phyloP scores from a whole-genome alignment of 2,888 invertebrate species.

The Meteorus cinctellus region DNA sequence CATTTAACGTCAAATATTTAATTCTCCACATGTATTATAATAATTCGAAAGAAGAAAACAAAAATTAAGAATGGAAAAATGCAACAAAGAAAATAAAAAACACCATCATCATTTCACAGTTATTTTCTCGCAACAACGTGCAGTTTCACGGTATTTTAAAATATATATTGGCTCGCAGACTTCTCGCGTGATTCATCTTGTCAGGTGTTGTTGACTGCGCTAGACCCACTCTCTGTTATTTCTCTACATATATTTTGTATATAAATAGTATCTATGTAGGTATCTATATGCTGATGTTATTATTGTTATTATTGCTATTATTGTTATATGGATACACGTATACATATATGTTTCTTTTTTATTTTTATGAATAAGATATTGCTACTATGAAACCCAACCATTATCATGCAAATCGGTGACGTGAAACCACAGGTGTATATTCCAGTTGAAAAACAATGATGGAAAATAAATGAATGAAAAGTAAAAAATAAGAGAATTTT shows the following conservation, averaged over 20 bases:
- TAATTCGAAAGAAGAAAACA: background rate
- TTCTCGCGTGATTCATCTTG: slow-evolving; percentile 26
- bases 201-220: slow-evolving; percentile 31
- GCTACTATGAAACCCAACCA: slow-evolving; percentile 17
- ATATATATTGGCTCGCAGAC: slow-evolving; percentile 7
- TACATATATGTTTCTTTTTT: background rate
- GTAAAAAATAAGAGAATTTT: background rate
- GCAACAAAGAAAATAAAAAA: background rate
- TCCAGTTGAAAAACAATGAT: background rate
- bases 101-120: background rate
- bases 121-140: slow-evolving; percentile 6
- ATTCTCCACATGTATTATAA: slow-evolving; percentile 14
- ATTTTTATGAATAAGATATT: slow-evolving; percentile 27
- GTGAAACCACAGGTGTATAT: slow-evolving; percentile 13
- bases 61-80: background rate
- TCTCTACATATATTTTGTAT: background rate
- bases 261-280: slow-evolving; percentile 11
- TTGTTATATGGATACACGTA: background rate
- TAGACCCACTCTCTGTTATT: background rate
- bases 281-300: background rate
- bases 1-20: slow-evolving; percentile 23
- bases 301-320: background rate
- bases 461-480: background rate
- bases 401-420: slow-evolving; percentile 26
- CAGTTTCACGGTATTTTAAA: slow-evolving; percentile 12